Evolutionary conservation across 2,888 invertebrate genomes (phyloP).

Genomic region (Euphydryas editha): DNA sequence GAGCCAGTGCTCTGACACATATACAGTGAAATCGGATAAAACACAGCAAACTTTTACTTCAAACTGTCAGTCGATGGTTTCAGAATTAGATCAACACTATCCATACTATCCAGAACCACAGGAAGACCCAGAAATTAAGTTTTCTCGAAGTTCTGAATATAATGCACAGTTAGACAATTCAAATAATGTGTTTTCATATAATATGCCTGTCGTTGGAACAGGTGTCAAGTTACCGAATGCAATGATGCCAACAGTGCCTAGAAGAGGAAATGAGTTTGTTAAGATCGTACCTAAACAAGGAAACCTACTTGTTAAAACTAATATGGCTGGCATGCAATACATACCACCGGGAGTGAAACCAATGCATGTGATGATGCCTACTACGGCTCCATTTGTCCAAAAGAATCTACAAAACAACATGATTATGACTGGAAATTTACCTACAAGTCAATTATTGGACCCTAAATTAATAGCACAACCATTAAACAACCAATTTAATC

Average conservation of each 20-base stretch:
- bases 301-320: conserved; percentile 71
- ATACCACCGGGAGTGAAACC: conserved; percentile 64
- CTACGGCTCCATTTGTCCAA: conserved; percentile 70
- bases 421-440: conserved; percentile 67
- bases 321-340: conserved; percentile 68
- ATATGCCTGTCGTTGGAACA: conserved; percentile 55
- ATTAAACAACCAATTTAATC: conserved; percentile 63
- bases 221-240: conserved; percentile 57
- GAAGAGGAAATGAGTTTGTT: conserved; percentile 60
- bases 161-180: conserved; percentile 57
- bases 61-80: conserved; percentile 47
- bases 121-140: conserved; percentile 75
- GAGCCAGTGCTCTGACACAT: conserved; percentile 57
- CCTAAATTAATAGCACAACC: conserved; percentile 58
- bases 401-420: conserved; percentile 75
- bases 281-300: conserved; percentile 70
- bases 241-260: conserved; percentile 51
- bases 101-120: conserved; percentile 66
- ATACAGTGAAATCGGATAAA: conserved; percentile 66
- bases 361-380: conserved; percentile 67
- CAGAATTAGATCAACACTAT: conserved; percentile 68
- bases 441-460: conserved; percentile 60
- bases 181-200: conserved; percentile 58
- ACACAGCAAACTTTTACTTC: conserved; percentile 59
- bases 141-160: conserved; percentile 74